These are phyloP conservation scores for Pandion haliaetus DNA, from an alignment of 2,113 vertebrate genomes.

Conservation along the genomic window DNA sequence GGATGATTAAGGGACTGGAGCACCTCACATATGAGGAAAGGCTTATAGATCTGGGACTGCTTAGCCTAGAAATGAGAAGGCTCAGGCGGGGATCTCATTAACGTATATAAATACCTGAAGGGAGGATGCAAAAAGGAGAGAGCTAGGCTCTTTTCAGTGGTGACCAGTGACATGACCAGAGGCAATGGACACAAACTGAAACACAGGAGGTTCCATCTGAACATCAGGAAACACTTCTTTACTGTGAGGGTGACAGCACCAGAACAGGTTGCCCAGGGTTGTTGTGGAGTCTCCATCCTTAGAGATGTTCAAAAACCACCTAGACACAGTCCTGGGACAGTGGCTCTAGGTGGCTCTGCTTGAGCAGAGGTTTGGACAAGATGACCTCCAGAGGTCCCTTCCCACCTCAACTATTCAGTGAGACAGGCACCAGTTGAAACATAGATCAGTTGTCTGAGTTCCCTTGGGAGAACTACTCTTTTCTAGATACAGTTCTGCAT, in stretches of 20 bases:
- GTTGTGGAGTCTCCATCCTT: neutral
- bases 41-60: neutral
- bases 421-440: neutral
- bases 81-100: neutral
- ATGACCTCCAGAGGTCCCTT: neutral
- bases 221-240: neutral
- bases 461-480: neutral
- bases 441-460: neutral
- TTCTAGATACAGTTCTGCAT: neutral
- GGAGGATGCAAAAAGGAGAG: neutral
- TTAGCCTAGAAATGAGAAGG: neutral
- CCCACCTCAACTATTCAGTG: neutral
- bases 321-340: neutral
- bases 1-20: neutral
- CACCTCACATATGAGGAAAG: neutral
- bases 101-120: neutral
- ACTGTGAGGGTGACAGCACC: neutral
- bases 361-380: neutral
- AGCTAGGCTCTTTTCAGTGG: neutral
- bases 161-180: neutral
- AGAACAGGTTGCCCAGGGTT: neutral
- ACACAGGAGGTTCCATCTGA: neutral
- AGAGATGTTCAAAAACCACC: neutral
- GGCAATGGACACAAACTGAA: neutral
- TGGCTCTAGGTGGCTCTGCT: neutral